Evolutionary conservation across 2,113 vertebrate genomes (phyloP).

Genomic region (Pseudopipra pipra): DNA sequence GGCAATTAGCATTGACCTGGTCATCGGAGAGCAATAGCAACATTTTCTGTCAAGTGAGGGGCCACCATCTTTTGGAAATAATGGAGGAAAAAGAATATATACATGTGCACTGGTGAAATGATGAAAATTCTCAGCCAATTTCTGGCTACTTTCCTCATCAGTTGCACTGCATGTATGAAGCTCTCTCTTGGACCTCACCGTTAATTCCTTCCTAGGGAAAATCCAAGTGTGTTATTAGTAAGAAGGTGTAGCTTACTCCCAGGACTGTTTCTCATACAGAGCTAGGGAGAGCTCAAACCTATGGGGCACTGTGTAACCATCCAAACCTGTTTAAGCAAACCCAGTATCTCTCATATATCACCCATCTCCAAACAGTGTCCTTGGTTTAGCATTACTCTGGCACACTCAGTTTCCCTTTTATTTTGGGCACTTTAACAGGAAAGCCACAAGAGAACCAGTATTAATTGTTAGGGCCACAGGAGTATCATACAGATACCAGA

Average conservation of each 20-base stretch:
- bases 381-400: neutral
- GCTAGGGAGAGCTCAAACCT: neutral
- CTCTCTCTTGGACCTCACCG: neutral
- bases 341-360: neutral
- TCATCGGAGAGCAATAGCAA: neutral
- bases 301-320: neutral
- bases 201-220: neutral
- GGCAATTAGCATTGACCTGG: neutral
- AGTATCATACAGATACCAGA: neutral
- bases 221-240: neutral
- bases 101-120: accelerated
- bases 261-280: neutral
- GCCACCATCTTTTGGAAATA: neutral
- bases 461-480: neutral
- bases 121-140: neutral
- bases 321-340: neutral
- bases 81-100: neutral
- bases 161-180: neutral
- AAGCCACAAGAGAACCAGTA: neutral
- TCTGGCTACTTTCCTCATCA: neutral
- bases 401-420: neutral
- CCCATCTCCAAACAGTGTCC: neutral
- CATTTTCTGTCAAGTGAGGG: neutral
- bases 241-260: neutral
- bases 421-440: neutral